Conservation (phyloP, 2,797 vertebrate genomes). For the Micromesistius poutassou region DNA sequence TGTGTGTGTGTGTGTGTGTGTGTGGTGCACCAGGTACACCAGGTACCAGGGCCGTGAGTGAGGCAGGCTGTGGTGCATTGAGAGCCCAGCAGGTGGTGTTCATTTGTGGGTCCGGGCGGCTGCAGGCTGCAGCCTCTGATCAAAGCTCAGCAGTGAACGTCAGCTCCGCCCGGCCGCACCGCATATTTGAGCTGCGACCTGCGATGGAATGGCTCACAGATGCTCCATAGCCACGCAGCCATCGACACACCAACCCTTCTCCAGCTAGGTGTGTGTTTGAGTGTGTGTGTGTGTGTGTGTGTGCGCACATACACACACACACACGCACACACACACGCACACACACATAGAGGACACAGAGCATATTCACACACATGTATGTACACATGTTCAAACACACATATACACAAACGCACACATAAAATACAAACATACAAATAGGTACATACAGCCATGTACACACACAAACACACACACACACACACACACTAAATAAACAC, state of each 20-base stretch:
- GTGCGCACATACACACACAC: no score
- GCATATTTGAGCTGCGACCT: background rate
- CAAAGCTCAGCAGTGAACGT: constrained; percentile 64
- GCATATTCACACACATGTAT: constrained; percentile 22
- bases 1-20: no score
- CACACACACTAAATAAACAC: constrained; percentile 4
- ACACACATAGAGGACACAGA: constrained; percentile 15
- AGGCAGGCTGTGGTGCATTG: constrained; percentile 53
- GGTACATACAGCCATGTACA: background rate
- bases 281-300: no score
- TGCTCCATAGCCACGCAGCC: constrained; percentile 46
- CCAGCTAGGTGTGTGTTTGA: background rate
- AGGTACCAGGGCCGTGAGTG: constrained; percentile 23
- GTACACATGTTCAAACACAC: constrained; percentile 20
- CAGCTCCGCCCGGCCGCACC: constrained; percentile 16
- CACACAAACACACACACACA: constrained; percentile 10
- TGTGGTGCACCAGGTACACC: no score
- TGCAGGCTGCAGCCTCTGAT: constrained; percentile 68
- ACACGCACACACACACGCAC: constrained; percentile 35
- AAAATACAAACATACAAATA: constrained; percentile 3
- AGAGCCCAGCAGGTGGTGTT: constrained; percentile 75
- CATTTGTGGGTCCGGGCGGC: constrained; percentile 68
- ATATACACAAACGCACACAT: constrained; percentile 19
- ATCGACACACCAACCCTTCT: background rate
- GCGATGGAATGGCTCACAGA: constrained; percentile 60